Evolutionary conservation across 2,797 vertebrate genomes (phyloP), one percentile per base, ranked within the genome.

Genomic region (Choloepus didactylus): DNA sequence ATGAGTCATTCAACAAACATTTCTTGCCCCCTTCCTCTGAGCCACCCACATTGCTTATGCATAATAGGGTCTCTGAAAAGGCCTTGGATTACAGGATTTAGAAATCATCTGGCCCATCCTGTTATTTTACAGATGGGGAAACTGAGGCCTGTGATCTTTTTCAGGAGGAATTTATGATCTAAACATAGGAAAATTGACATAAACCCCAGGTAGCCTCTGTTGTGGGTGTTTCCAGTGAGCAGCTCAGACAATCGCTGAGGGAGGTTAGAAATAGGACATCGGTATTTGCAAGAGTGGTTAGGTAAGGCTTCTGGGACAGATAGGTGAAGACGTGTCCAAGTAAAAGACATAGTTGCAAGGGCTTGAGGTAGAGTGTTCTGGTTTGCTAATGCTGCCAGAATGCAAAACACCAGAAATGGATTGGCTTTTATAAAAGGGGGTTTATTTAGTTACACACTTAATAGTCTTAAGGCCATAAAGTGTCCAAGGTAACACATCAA

Each of bases 131-230:
- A 79, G 56, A 1, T 46, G 23, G 73, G 56, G 35, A 87, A 41
- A 84, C 23, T 27, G 72, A 92, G 86, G 66, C 62, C 70, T 0
- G 0, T 0, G 2, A 7, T 75, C 23, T 93, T 82, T 72, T 41
- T 41, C 25, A 88, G 54, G 21, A 87, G 60, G 14, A 64, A n/a
- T 38, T 46, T 70, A n/a, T 95, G 76, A 51, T 62, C 15, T 31
- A 49, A 27, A 18, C 12, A 7, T 62, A 49, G 69, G 54, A 82
- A 70, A 87, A 81, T 38, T n/a, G 84, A 44, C 64, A 15, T 29
- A 21, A 41, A 11, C 62, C 25, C 29, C 49, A 76, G 25, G 84
- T 29, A 60, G n/a, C 56, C n/a, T 81, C 31, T 77, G 46, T 38
- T 38, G 41, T 19, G 44, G 69, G 19, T 15, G 27, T 66, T 19